phyloP scores from a whole-genome alignment of 2,888 invertebrate genomes.

The Onthophagus sagittarius region DNA sequence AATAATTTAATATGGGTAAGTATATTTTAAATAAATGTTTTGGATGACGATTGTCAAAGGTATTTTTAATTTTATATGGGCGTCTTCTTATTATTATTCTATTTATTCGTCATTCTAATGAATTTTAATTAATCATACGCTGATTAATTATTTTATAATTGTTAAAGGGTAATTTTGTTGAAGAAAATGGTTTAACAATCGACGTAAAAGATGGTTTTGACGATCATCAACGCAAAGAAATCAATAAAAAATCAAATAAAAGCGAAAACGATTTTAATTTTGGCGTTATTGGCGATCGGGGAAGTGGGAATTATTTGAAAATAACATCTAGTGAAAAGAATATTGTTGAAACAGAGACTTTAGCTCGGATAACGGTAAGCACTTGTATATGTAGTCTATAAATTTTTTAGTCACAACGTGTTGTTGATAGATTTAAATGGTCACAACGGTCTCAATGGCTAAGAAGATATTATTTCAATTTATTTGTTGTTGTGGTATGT shows the following conservation, averaged over 20 bases:
- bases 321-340: not conserved
- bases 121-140: too few species aligned
- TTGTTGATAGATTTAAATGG: not conserved
- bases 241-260: not conserved
- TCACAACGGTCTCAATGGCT: too few species aligned
- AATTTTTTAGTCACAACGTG: too few species aligned
- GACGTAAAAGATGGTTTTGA: not conserved
- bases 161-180: constrained; percentile 4
- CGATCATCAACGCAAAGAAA: not conserved
- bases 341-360: not conserved
- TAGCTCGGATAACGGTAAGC: constrained; percentile 7
- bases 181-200: constrained; percentile 5
- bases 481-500: too few species aligned
- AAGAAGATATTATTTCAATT: too few species aligned
- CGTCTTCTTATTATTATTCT: too few species aligned
- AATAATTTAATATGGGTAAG: not conserved
- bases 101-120: too few species aligned
- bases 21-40: not conserved
- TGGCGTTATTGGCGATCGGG: constrained; percentile 1
- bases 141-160: too few species aligned
- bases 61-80: not conserved
- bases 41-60: too few species aligned
- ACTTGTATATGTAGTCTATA: too few species aligned
- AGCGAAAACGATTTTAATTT: not conserved
- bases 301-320: not conserved